phyloP scores from a whole-genome alignment of 2,797 vertebrate species.

The Amazona ochrocephala region DNA sequence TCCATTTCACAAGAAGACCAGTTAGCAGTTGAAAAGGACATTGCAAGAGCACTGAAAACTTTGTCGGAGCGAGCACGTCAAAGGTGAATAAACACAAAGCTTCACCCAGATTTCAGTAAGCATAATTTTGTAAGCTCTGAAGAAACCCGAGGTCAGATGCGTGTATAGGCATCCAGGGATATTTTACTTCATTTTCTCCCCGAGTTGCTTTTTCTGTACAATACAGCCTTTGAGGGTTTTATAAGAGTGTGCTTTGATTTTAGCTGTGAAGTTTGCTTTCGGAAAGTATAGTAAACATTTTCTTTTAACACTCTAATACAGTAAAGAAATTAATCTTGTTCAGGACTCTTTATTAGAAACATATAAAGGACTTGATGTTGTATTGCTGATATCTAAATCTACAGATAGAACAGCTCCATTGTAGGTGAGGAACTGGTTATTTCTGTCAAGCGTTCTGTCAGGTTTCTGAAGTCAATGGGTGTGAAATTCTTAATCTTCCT shows the following conservation, averaged over 20 bases:
- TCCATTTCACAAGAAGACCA: slow-evolving; percentile 10
- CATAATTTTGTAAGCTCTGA: not conserved
- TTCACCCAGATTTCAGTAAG: not conserved
- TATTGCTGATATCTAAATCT: not conserved
- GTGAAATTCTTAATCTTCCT: not conserved
- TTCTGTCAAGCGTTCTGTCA: not conserved
- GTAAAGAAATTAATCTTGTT: not conserved
- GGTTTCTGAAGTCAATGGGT: not conserved
- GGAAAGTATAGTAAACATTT: not conserved
- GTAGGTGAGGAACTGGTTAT: not conserved
- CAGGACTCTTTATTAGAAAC: not conserved
- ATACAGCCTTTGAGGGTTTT: not conserved
- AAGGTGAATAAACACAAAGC: slow-evolving; percentile 12
- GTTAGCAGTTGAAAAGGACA: slow-evolving; percentile 17
- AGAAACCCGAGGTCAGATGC: not conserved
- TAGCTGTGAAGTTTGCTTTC: not conserved
- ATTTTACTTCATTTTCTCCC: not conserved
- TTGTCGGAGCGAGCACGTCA: slow-evolving; percentile 10
- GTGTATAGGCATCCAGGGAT: not conserved
- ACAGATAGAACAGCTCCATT: not conserved
- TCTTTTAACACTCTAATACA: not conserved
- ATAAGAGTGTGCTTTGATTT: not conserved
- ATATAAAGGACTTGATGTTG: not conserved
- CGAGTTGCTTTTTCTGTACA: not conserved
- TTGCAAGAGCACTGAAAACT: not conserved